Percentiles rank a stretch among this genome's conserved stretches.
Evolutionary conservation across 2,888 invertebrate species (phyloP).

Genomic region (Lasioglossum calceatum): DNA sequence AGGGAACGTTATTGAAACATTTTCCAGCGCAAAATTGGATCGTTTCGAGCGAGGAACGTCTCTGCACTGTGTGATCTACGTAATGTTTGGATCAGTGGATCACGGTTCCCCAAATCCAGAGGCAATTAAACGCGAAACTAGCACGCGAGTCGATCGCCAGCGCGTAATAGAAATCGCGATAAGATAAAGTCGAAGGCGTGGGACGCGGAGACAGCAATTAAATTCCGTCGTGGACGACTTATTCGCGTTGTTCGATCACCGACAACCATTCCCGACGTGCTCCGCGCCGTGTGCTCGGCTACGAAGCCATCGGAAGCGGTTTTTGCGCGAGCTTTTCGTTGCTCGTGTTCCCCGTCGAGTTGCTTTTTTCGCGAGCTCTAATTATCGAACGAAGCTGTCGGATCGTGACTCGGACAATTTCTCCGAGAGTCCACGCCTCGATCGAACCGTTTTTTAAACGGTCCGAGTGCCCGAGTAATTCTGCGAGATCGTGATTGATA

Average conservation of each 20-base stretch:
- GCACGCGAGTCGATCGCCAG: background rate
- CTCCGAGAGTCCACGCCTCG: background rate
- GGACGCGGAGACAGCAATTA: constrained; percentile 16
- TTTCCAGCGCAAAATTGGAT: background rate
- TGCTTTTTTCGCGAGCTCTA: background rate
- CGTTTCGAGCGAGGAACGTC: background rate
- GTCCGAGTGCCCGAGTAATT: background rate
- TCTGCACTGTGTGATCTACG: background rate
- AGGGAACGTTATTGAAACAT: background rate
- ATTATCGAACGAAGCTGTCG: background rate
- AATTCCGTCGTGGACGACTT: constrained; percentile 5
- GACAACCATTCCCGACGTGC: background rate
- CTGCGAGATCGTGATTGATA: background rate
- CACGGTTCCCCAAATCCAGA: background rate
- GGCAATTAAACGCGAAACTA: background rate
- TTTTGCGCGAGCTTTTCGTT: constrained; percentile 15
- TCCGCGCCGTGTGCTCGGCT: background rate
- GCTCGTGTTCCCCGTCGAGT: background rate
- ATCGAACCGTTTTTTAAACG: background rate
- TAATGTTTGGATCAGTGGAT: background rate
- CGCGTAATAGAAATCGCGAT: constrained; percentile 27
- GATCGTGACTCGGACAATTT: constrained; percentile 1
- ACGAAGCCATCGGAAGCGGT: background rate
- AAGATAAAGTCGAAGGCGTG: constrained; percentile 24
- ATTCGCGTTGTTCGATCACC: background rate